Conservation (phyloP, 2,888 invertebrate genomes). For the Clanis bilineata region DNA sequence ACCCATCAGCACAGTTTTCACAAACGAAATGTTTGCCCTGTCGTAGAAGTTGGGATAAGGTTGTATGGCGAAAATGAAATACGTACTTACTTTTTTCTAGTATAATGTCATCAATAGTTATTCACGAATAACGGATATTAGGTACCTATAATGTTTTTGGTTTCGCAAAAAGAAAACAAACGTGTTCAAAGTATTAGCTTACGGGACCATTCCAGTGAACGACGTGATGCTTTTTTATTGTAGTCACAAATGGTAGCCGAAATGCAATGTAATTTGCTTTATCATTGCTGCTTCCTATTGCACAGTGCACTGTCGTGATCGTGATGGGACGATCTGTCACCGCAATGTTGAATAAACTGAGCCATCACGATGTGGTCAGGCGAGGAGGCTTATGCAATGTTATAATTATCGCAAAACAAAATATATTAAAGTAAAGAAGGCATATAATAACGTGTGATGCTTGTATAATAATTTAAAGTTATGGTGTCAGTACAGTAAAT, state of each 20-base stretch:
- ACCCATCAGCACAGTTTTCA: too few relatives aligned
- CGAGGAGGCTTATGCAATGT: conserved; percentile 40
- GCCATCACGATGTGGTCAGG: conserved; percentile 36
- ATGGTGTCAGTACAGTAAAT: conserved; percentile 30
- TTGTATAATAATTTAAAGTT: conserved; percentile 28
- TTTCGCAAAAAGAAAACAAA: neutral
- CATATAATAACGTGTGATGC: conserved; percentile 1
- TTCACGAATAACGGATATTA: neutral
- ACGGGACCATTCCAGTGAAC: neutral
- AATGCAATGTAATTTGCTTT: conserved; percentile 42
- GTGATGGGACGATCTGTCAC: conserved; percentile 48
- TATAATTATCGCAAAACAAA: conserved; percentile 25
- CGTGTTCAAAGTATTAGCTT: neutral
- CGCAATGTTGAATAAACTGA: conserved; percentile 48
- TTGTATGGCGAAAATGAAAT: too few relatives aligned
- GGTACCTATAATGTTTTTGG: neutral
- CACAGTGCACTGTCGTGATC: conserved; percentile 42
- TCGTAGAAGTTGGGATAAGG: too few relatives aligned
- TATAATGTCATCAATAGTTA: neutral
- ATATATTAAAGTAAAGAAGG: neutral
- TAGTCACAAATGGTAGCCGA: conserved; percentile 22
- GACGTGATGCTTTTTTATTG: conserved; percentile 33
- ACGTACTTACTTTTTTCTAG: too few relatives aligned
- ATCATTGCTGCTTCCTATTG: conserved; percentile 47
- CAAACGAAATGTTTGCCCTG: too few relatives aligned